Conservation (phyloP, 2,113 vertebrate genomes). For the Australoheros scitulus region DNA sequence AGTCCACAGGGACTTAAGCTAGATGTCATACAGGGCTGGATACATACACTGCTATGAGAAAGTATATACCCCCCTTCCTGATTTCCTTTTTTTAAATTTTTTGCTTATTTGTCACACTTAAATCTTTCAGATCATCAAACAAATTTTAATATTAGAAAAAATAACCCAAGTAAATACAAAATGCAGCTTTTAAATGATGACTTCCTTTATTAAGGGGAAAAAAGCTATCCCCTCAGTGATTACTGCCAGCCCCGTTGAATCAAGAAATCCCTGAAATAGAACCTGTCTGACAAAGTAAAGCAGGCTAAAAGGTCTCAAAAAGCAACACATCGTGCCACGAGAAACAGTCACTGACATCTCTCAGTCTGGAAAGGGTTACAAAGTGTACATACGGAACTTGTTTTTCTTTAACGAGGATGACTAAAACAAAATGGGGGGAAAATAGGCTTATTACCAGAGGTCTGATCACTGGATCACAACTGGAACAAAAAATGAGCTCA, state of each 20-base stretch:
- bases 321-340: too few species aligned
- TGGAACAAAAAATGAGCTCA: background rate
- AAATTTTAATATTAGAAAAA: background rate
- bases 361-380: too few species aligned
- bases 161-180: background rate
- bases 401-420: background rate
- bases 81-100: background rate
- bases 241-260: too few species aligned
- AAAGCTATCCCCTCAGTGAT: too few species aligned
- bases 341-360: too few species aligned
- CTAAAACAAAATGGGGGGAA: background rate
- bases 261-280: too few species aligned
- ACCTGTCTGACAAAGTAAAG: too few species aligned
- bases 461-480: background rate
- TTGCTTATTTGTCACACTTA: background rate
- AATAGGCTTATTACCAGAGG: background rate
- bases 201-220: too few species aligned
- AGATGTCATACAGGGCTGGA: slow-evolving; percentile 39
- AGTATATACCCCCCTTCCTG: background rate
- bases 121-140: background rate
- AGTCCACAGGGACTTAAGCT: slow-evolving; percentile 53
- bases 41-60: slow-evolving; percentile 1
- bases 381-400: too few species aligned
- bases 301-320: too few species aligned
- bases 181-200: too few species aligned